Percentiles rank a stretch among this genome's conserved stretches.
Conservation (phyloP, 2,888 invertebrate species). For the Deroplatys truncata region DNA sequence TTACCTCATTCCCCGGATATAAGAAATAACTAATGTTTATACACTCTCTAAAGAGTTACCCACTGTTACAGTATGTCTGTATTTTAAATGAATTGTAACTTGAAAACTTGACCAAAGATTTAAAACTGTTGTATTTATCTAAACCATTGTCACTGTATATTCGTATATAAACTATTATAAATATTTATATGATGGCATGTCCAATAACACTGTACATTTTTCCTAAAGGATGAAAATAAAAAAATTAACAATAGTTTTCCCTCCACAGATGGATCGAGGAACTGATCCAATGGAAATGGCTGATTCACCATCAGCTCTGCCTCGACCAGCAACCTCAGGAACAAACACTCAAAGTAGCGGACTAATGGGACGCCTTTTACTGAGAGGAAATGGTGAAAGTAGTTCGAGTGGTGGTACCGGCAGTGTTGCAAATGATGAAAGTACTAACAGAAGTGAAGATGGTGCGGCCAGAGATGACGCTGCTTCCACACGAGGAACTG, state of each 20-base stretch:
- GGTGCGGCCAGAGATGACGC: neutral
- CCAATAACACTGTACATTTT: no score
- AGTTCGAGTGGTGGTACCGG: neutral
- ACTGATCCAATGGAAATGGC: conserved; percentile 65
- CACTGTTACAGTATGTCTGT: no score
- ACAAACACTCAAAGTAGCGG: neutral
- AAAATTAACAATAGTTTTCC: neutral
- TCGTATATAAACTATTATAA: no score
- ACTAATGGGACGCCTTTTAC: neutral
- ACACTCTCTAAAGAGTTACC: no score
- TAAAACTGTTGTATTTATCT: no score
- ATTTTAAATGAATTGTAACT: no score
- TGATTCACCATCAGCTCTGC: conserved; percentile 21
- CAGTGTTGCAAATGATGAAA: neutral
- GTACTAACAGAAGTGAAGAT: neutral
- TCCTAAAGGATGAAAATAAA: no score
- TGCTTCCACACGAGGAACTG: neutral
- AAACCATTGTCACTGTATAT: no score
- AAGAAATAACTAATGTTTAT: no score
- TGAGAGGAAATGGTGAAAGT: neutral
- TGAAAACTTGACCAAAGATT: no score
- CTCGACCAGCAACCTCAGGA: neutral
- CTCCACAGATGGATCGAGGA: conserved; percentile 60
- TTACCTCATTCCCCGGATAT: no score
- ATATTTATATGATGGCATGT: no score